Conservation (phyloP, 2,113 vertebrate genomes). For the Speoplatyrhinus poulsoni region DNA sequence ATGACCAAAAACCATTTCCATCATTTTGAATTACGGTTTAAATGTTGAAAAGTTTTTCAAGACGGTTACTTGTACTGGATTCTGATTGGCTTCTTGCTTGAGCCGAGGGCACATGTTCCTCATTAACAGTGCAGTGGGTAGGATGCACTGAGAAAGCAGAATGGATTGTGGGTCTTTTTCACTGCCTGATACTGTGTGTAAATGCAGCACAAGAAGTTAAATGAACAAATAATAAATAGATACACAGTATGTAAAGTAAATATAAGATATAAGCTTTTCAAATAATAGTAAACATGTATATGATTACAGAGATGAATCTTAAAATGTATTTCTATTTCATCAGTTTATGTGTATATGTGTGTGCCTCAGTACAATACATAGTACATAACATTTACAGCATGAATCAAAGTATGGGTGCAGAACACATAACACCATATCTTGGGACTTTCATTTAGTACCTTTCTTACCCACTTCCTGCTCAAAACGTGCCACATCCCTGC, state of each 20-base stretch:
- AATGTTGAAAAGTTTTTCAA: conserved; percentile 39
- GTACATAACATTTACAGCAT: neutral
- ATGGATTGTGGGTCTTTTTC: conserved; percentile 56
- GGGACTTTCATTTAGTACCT: conserved; percentile 50
- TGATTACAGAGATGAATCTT: neutral
- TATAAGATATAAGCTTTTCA: conserved; percentile 4
- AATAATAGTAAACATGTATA: conserved; percentile 1
- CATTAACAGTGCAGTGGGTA: conserved; percentile 65
- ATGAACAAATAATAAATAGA: conserved; percentile 18
- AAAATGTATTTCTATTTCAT: too few relatives aligned
- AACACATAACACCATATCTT: conserved; percentile 3
- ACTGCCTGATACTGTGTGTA: conserved; percentile 30
- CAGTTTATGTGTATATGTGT: too few relatives aligned
- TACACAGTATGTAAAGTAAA: neutral
- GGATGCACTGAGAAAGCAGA: conserved; percentile 54
- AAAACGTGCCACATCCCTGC: conserved; percentile 59
- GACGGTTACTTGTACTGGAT: conserved; percentile 43
- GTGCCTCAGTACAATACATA: too few relatives aligned
- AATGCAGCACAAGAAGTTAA: conserved; percentile 13
- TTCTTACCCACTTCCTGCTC: conserved; percentile 76
- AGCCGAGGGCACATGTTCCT: conserved; percentile 68
- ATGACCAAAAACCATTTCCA: neutral
- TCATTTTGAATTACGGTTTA: conserved; percentile 22
- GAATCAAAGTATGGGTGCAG: too few relatives aligned
- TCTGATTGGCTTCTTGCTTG: conserved; percentile 65